These are phyloP conservation scores for Pollachius pollachius DNA, from an alignment of 2,113 vertebrate genomes.

Conservation along the genomic window DNA sequence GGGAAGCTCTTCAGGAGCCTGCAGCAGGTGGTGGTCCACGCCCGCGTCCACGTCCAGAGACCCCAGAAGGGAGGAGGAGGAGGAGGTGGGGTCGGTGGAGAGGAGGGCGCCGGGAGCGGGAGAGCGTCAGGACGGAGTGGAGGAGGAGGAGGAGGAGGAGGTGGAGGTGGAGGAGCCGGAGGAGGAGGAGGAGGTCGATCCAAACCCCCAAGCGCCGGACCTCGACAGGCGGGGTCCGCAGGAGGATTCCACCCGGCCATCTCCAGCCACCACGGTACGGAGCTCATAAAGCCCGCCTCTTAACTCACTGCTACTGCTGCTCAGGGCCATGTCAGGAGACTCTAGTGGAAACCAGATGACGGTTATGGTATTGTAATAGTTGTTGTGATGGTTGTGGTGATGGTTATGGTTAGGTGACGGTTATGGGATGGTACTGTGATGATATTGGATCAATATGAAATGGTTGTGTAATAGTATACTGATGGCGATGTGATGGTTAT, in stretches of 20 bases:
- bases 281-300: conserved; percentile 1
- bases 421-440: too few relatives aligned
- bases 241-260: conserved; percentile 63
- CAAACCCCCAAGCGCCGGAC: conserved; percentile 51
- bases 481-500: too few relatives aligned
- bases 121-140: conserved; percentile 41
- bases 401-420: too few relatives aligned
- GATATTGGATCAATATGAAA: too few relatives aligned
- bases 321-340: too few relatives aligned
- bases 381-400: too few relatives aligned
- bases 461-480: too few relatives aligned
- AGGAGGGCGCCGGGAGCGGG: conserved; percentile 43
- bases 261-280: conserved; percentile 70
- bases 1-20: conserved; percentile 76
- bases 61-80: conserved; percentile 46
- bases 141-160: conserved; percentile 57
- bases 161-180: conserved; percentile 37
- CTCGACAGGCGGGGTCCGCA: conserved; percentile 44
- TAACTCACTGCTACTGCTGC: too few relatives aligned
- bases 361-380: too few relatives aligned
- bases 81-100: conserved; percentile 33
- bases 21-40: conserved; percentile 75
- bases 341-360: too few relatives aligned
- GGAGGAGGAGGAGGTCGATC: conserved; percentile 37
- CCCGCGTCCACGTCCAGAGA: conserved; percentile 71